Conservation (phyloP, 2,113 vertebrate genomes). For the Macroglossus sobrinus region DNA sequence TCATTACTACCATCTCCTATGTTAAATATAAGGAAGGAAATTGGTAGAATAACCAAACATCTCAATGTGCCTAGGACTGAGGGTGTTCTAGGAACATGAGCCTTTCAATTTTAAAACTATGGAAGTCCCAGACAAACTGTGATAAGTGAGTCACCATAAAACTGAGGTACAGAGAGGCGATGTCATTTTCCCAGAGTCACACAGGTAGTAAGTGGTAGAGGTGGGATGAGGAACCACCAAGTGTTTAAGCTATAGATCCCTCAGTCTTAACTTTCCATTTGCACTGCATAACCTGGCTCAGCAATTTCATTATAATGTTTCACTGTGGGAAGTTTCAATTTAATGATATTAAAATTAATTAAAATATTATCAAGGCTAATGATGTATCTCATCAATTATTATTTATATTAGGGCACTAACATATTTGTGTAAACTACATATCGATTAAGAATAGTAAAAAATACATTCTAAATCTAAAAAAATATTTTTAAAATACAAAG, state of each 20-base stretch:
- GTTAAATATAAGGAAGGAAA: neutral
- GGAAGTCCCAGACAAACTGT: neutral
- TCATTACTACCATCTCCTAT: neutral
- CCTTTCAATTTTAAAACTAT: neutral
- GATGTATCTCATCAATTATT: neutral
- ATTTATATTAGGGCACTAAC: neutral
- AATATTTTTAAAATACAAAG: neutral
- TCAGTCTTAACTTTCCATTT: neutral
- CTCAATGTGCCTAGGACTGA: rapidly evolving
- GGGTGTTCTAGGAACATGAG: neutral
- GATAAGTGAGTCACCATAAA: neutral
- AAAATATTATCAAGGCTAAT: neutral
- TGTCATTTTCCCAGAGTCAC: neutral
- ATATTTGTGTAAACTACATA: neutral
- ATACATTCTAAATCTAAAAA: neutral
- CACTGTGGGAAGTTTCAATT: neutral
- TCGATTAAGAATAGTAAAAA: neutral
- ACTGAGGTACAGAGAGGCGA: neutral
- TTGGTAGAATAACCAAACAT: neutral
- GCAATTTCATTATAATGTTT: neutral
- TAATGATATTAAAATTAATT: neutral
- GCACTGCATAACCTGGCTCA: rapidly evolving
- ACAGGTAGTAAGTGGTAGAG: neutral
- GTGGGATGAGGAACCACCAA: neutral
- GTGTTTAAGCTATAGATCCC: neutral